Evolutionary conservation across 2,888 invertebrate species (phyloP).

Genomic region (Lepidonotus clava): DNA sequence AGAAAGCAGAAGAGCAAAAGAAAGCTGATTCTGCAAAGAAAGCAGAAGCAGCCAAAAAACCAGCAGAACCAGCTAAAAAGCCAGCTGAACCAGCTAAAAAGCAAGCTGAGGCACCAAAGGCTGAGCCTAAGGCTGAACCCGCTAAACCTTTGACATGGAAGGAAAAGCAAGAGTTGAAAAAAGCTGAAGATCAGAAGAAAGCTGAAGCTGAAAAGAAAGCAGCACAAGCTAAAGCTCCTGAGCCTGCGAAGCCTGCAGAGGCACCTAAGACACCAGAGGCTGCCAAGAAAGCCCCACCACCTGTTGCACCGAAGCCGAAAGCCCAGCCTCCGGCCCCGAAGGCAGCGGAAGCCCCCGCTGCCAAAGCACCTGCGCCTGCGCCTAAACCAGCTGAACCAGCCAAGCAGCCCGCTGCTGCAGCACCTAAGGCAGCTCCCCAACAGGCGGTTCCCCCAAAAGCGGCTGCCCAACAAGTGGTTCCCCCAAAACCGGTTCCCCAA

Average conservation of each 20-base stretch:
- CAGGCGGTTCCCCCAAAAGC: not conserved
- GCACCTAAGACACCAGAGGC: not conserved
- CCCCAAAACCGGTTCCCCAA: not conserved
- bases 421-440: not conserved
- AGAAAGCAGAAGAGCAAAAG: not conserved
- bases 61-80: not conserved
- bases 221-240: not conserved
- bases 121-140: not conserved
- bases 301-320: slow-evolving; percentile 21
- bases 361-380: not conserved
- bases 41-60: not conserved
- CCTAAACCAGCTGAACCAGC: not conserved
- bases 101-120: not conserved
- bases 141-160: slow-evolving; percentile 41
- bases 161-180: slow-evolving; percentile 38
- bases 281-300: slow-evolving; percentile 30
- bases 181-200: slow-evolving; percentile 9
- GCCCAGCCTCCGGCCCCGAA: slow-evolving; percentile 12
- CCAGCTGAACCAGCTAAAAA: not conserved
- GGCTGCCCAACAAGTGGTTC: not conserved
- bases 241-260: not conserved
- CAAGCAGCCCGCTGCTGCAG: not conserved
- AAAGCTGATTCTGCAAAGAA: not conserved
- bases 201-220: not conserved
- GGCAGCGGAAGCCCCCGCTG: not conserved